A percentile compares a stretch with the other conserved stretches of the same genome.
phyloP scores from a whole-genome alignment of 1,140 invertebrate species.

The Danaus plexippus region DNA sequence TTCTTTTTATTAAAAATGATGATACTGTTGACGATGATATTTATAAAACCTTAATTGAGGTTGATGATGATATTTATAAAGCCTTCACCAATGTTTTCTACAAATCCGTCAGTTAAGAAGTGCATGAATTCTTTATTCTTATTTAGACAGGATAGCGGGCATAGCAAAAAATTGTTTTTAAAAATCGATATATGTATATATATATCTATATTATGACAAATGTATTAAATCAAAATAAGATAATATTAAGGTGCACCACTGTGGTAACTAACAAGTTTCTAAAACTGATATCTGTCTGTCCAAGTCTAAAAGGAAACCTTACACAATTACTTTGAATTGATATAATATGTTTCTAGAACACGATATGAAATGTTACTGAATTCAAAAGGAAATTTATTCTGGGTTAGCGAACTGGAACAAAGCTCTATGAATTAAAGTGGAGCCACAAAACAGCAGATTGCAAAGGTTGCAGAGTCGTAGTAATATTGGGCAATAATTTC shows the following conservation, averaged over 20 bases:
- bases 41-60: too few relatives aligned
- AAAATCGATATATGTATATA: neutral
- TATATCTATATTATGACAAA: slow-evolving; percentile 2
- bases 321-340: slow-evolving; percentile 18
- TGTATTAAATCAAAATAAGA: slow-evolving; percentile 1
- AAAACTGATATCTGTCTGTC: slow-evolving; percentile 5
- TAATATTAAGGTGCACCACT: neutral
- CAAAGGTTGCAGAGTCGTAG: slow-evolving; percentile 42
- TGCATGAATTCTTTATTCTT: too few relatives aligned
- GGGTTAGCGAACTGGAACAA: slow-evolving; percentile 41
- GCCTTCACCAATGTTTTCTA: too few relatives aligned
- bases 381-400: slow-evolving; percentile 46
- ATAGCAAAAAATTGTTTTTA: too few relatives aligned
- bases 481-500: slow-evolving; percentile 67
- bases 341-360: slow-evolving; percentile 22
- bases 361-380: slow-evolving; percentile 25
- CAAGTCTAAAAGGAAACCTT: slow-evolving; percentile 11
- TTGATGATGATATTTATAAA: too few relatives aligned
- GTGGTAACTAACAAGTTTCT: slow-evolving; percentile 5
- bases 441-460: slow-evolving; percentile 57
- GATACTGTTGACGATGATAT: too few relatives aligned
- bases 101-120: too few relatives aligned
- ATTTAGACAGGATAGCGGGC: too few relatives aligned
- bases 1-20: too few relatives aligned
- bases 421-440: slow-evolving; percentile 55